Conservation (phyloP, 2,888 invertebrate species). For the Cosmia trapezina region DNA sequence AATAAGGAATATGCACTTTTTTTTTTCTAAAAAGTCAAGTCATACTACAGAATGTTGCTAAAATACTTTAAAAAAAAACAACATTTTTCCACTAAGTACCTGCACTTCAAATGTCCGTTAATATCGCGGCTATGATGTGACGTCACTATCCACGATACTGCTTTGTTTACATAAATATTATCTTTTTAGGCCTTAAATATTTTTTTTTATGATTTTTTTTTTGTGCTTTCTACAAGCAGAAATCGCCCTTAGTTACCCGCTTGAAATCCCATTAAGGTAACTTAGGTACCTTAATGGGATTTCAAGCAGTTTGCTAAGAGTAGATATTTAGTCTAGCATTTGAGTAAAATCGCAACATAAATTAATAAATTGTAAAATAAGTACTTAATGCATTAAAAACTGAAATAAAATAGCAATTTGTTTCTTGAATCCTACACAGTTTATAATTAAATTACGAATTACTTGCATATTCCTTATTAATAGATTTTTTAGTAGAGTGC, state of each 20-base stretch:
- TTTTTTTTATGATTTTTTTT: neutral
- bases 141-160: neutral
- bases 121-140: neutral
- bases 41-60: neutral
- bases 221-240: neutral
- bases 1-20: neutral
- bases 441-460: too few species aligned
- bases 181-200: too few species aligned
- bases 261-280: too few species aligned
- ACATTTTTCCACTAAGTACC: neutral
- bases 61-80: neutral
- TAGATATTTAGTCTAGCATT: neutral
- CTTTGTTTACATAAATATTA: too few species aligned
- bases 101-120: neutral
- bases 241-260: too few species aligned
- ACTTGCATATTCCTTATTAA: neutral
- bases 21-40: neutral
- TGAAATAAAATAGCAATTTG: neutral
- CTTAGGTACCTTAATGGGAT: neutral
- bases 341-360: neutral
- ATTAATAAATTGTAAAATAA: neutral
- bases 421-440: neutral
- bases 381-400: neutral
- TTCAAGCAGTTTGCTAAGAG: neutral
- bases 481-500: neutral